Evolutionary conservation across 2,797 vertebrate species (phyloP).

Genomic region (Anguilla pacifica): DNA sequence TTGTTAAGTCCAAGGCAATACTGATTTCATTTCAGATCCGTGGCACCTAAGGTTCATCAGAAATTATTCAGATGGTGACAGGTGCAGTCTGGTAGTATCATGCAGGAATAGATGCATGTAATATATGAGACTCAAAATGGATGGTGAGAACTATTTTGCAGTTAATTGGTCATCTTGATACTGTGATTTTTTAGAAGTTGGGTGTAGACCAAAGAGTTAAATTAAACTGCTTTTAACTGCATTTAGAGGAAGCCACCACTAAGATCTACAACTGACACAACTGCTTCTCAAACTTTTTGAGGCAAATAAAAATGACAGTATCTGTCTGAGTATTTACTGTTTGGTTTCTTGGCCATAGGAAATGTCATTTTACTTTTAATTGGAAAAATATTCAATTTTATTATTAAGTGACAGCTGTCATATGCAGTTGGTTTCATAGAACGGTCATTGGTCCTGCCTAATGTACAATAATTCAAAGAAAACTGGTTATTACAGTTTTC

Average conservation of each 20-base stretch:
- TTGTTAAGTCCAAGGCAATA: not conserved
- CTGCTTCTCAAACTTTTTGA: not conserved
- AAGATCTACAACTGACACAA: not conserved
- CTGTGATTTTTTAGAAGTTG: not conserved
- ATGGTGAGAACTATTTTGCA: not conserved
- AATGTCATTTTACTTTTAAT: not conserved
- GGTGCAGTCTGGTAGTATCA: not conserved
- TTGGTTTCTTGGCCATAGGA: not conserved
- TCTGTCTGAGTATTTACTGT: not conserved
- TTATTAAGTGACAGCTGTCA: not conserved
- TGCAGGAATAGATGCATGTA: not conserved
- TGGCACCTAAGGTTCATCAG: not conserved
- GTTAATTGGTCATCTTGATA: not conserved
- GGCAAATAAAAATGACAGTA: not conserved
- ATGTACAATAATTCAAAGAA: not conserved
- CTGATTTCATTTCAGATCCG: constrained; percentile 4
- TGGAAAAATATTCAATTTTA: too few species aligned
- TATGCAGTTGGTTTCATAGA: not conserved
- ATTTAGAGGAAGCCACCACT: not conserved
- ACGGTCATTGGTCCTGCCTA: not conserved
- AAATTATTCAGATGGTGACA: too few species aligned
- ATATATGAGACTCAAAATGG: not conserved
- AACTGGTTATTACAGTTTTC: not conserved
- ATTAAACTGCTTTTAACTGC: not conserved
- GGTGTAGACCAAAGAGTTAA: not conserved